phyloP scores from a whole-genome alignment of 2,113 vertebrate species.

The Cephalopterus ornatus region DNA sequence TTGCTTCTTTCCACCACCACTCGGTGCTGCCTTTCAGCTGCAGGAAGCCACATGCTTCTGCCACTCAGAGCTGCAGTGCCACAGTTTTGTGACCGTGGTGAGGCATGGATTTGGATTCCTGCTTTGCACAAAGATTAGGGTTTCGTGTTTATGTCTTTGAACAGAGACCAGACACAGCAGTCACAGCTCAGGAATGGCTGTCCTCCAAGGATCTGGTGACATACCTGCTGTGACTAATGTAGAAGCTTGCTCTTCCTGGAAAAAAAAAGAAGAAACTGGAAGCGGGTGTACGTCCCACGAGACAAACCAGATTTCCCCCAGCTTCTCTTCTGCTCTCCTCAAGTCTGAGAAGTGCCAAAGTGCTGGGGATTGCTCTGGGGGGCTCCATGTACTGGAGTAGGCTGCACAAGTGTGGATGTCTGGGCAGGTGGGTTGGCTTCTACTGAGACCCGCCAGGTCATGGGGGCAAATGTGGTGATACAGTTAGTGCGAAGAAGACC shows the following conservation, averaged over 20 bases:
- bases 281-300: neutral
- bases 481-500: neutral
- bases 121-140: neutral
- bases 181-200: neutral
- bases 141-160: neutral
- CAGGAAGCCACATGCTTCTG: neutral
- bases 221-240: neutral
- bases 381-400: neutral
- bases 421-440: neutral
- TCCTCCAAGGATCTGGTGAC: neutral
- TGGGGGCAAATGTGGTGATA: neutral
- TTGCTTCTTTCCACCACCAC: neutral
- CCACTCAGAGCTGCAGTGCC: neutral
- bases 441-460: neutral
- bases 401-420: neutral
- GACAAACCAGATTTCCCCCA: neutral
- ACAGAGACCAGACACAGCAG: neutral
- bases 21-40: neutral
- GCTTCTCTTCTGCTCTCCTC: neutral
- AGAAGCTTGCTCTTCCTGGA: neutral
- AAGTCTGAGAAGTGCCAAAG: neutral
- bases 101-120: accelerated
- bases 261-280: neutral
- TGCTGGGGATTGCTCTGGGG: accelerated
- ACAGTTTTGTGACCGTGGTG: neutral